A percentile compares a stretch with the other conserved stretches of the same genome.
Evolutionary conservation across 2,113 vertebrate genomes (phyloP).

Genomic region (Pelmatolapia mariae): DNA sequence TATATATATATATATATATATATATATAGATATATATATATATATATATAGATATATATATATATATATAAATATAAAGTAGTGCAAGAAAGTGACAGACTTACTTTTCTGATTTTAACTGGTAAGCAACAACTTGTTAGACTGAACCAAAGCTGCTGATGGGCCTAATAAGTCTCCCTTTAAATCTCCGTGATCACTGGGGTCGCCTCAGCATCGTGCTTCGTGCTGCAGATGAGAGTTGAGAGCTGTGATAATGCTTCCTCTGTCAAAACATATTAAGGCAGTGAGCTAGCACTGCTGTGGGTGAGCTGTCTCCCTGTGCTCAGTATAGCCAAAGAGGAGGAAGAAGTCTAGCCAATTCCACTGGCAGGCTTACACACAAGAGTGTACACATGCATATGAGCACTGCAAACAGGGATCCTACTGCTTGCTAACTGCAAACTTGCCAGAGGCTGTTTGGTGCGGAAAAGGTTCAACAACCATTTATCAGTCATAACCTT

Average conservation of each 20-base stretch:
- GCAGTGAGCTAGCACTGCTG: slow-evolving; percentile 38
- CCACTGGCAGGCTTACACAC: slow-evolving; percentile 18
- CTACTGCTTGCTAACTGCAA: neutral
- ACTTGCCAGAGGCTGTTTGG: neutral
- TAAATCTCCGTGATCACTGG: neutral
- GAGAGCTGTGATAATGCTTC: slow-evolving; percentile 34
- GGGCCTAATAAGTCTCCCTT: neutral
- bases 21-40: too few species aligned
- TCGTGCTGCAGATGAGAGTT: slow-evolving; percentile 45
- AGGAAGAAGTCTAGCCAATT: slow-evolving; percentile 32
- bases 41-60: neutral
- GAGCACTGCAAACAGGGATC: neutral
- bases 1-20: too few species aligned
- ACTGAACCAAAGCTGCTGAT: neutral
- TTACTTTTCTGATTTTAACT: neutral
- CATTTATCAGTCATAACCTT: neutral
- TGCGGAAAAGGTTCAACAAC: neutral
- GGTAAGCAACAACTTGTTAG: too few species aligned
- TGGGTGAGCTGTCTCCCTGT: slow-evolving; percentile 48
- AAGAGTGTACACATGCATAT: neutral
- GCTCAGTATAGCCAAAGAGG: slow-evolving; percentile 20
- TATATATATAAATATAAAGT: neutral
- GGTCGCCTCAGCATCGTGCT: slow-evolving; percentile 11
- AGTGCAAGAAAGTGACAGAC: neutral
- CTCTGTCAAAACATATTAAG: slow-evolving; percentile 55